phyloP scores from a whole-genome alignment of 2,888 invertebrate genomes.

The Itoplectis maculator region DNA sequence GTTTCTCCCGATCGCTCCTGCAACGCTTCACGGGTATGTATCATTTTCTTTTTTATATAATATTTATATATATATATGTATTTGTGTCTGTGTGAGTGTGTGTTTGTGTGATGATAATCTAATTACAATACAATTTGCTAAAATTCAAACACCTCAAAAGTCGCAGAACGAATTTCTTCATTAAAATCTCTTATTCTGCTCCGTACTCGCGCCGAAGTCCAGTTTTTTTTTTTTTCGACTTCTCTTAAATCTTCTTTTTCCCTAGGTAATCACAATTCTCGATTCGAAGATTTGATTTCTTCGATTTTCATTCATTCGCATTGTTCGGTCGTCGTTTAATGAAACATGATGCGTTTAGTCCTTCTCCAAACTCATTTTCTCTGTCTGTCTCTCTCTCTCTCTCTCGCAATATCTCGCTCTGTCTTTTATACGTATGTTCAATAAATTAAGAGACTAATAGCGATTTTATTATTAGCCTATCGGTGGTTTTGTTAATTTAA shows the following conservation, averaged over 20 bases:
- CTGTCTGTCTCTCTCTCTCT: conserved; percentile 12
- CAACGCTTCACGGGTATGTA: conserved; percentile 55
- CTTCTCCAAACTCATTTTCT: neutral
- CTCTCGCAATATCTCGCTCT: conserved; percentile 18
- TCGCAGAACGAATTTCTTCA: conserved; percentile 31
- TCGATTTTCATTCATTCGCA: conserved; percentile 11
- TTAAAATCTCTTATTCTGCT: conserved; percentile 4
- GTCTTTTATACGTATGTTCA: conserved; percentile 22
- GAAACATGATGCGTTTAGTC: conserved; percentile 26
- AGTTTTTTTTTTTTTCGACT: conserved; percentile 2
- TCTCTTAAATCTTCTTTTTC: neutral
- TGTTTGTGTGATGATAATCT: conserved; percentile 43
- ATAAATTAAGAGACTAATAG: conserved; percentile 43
- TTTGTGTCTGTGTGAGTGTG: conserved; percentile 21
- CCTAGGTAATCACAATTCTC: conserved; percentile 27
- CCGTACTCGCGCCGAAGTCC: conserved; percentile 14
- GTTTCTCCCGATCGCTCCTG: conserved; percentile 39
- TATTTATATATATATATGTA: conserved; percentile 49
- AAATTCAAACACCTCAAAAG: conserved; percentile 34
- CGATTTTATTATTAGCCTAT: conserved; percentile 31
- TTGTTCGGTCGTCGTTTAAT: conserved; percentile 25
- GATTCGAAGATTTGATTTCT: conserved; percentile 18
- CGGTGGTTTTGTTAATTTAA: conserved; percentile 18
- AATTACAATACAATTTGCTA: conserved; percentile 63
- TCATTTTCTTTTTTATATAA: conserved; percentile 50